phyloP scores from a whole-genome alignment of 2,113 vertebrate genomes.

The Onychorhynchus coronatus region DNA sequence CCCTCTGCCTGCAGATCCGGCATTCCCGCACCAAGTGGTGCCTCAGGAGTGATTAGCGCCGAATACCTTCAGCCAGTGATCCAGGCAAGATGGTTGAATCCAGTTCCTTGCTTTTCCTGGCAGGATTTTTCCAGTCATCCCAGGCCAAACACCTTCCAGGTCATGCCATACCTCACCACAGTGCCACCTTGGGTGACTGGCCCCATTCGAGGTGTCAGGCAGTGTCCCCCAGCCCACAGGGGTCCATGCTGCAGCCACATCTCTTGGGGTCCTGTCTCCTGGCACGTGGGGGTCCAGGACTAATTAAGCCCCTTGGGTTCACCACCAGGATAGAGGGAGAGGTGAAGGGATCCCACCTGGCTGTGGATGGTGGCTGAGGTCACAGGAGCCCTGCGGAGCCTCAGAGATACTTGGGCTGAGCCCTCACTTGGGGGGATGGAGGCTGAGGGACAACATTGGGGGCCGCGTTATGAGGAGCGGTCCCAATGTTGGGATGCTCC shows the following conservation, averaged over 20 bases:
- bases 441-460: fast-evolving
- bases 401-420: background rate
- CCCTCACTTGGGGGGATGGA: fast-evolving
- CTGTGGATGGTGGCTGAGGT: background rate
- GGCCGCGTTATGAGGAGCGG: too few species aligned
- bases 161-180: fast-evolving
- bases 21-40: fast-evolving
- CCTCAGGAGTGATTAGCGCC: fast-evolving
- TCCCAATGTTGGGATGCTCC: fast-evolving
- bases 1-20: fast-evolving
- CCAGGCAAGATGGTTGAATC: fast-evolving
- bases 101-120: background rate
- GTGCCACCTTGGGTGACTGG: fast-evolving
- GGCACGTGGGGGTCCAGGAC: background rate
- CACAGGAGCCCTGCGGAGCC: background rate
- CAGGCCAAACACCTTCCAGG: background rate
- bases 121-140: background rate
- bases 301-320: background rate
- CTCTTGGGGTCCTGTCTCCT: too few species aligned
- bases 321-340: background rate
- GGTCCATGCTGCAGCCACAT: fast-evolving
- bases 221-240: fast-evolving
- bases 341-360: background rate
- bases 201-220: fast-evolving
- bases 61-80: background rate